Conservation (phyloP, 1,140 invertebrate species). For the Panagrolaimus sp. region DNA sequence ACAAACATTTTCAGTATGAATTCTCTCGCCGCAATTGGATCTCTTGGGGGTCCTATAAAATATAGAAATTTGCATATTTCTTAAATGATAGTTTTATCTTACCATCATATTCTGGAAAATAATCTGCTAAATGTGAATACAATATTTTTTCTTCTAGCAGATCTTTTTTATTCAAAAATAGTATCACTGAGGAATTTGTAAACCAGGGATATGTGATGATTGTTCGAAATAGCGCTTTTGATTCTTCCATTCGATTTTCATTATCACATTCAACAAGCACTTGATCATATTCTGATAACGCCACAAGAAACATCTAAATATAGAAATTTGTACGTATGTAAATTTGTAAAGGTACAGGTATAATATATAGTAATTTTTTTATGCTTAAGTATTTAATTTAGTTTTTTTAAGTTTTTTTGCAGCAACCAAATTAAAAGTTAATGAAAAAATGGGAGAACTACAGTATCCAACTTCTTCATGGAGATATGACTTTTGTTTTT, state of each 20-base stretch:
- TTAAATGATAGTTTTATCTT: slow-evolving; percentile 52
- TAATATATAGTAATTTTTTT: too few species aligned
- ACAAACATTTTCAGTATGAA: slow-evolving; percentile 99
- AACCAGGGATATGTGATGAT: slow-evolving; percentile 99
- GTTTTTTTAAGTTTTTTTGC: too few species aligned
- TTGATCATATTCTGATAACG: slow-evolving; percentile 65
- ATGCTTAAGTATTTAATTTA: too few species aligned
- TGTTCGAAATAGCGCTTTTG: slow-evolving; percentile 98
- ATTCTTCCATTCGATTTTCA: slow-evolving; percentile 99
- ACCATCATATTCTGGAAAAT: slow-evolving; percentile 99
- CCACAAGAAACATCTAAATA: slow-evolving; percentile 64
- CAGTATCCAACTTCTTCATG: too few species aligned
- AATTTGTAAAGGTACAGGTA: too few species aligned
- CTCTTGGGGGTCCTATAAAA: slow-evolving; percentile 83
- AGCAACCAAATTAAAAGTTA: too few species aligned
- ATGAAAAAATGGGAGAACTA: too few species aligned
- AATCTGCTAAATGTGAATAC: slow-evolving; percentile 99
- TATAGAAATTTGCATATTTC: slow-evolving; percentile 45
- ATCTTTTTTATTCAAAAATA: slow-evolving; percentile 99
- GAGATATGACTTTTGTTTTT: too few species aligned
- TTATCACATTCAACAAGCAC: slow-evolving; percentile 67
- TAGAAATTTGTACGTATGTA: too few species aligned
- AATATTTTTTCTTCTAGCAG: slow-evolving; percentile 99
- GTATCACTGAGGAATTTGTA: slow-evolving; percentile 97
- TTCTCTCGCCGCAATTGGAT: slow-evolving; percentile 94